These are phyloP conservation scores for Drosophila miranda DNA, from an alignment of 1,140 invertebrate genomes.

Conservation along the genomic window DNA sequence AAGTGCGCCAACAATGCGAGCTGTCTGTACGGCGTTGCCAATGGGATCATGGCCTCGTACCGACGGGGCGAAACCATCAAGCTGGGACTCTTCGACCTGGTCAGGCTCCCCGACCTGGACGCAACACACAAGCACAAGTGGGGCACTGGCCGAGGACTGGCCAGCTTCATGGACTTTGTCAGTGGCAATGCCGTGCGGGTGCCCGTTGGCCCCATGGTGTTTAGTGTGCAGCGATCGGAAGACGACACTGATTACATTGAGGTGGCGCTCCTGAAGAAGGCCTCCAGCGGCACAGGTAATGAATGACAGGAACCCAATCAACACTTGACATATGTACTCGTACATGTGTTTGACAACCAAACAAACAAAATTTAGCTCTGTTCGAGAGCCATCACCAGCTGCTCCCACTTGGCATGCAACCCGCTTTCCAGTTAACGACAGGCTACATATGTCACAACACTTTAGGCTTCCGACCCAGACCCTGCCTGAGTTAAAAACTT, in stretches of 20 bases:
- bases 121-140: constrained; percentile 56
- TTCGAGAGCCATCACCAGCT: constrained; percentile 11
- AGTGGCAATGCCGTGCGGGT: constrained; percentile 76
- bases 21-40: constrained; percentile 65
- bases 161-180: constrained; percentile 75
- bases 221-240: constrained; percentile 80
- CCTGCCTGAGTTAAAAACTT: constrained; percentile 7
- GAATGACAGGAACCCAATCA: constrained; percentile 13
- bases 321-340: not conserved
- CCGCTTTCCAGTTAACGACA: constrained; percentile 11
- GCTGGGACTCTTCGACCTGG: constrained; percentile 75
- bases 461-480: constrained; percentile 3
- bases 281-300: constrained; percentile 67
- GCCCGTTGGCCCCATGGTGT: constrained; percentile 79
- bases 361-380: not conserved
- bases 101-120: constrained; percentile 64
- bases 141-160: constrained; percentile 65
- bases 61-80: constrained; percentile 73
- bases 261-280: constrained; percentile 77
- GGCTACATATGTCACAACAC: not conserved
- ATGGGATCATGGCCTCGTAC: constrained; percentile 68
- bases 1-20: constrained; percentile 81
- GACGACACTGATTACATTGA: constrained; percentile 80
- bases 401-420: constrained; percentile 34
- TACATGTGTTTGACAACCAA: not conserved